Conservation (phyloP, 2,888 invertebrate genomes). For the Halictus ligatus region DNA sequence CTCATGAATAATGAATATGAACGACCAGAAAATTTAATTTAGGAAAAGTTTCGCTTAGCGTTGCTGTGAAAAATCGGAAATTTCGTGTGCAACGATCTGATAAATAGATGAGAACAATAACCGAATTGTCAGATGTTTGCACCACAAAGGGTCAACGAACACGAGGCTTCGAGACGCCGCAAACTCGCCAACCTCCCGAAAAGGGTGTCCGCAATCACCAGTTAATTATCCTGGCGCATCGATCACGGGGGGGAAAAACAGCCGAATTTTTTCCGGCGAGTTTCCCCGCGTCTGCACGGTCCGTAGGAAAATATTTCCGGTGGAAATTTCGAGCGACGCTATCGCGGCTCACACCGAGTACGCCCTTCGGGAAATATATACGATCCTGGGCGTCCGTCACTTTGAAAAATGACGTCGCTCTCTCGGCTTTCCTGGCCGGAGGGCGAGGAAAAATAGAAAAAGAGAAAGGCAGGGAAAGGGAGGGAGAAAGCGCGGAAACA, state of each 20-base stretch:
- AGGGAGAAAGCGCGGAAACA: constrained; percentile 58
- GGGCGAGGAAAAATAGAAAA: constrained; percentile 37
- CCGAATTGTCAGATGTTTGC: background rate
- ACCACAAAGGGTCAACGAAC: too few species aligned
- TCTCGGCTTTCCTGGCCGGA: constrained; percentile 55
- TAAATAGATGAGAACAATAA: too few species aligned
- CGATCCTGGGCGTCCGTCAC: constrained; percentile 70
- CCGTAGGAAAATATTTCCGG: constrained; percentile 11
- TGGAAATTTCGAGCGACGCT: constrained; percentile 25
- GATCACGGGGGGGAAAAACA: background rate
- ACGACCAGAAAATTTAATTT: too few species aligned
- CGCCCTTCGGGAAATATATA: constrained; percentile 28
- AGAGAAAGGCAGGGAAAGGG: background rate
- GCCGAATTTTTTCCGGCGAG: background rate
- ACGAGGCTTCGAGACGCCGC: too few species aligned
- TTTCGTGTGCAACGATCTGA: too few species aligned
- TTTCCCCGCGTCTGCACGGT: constrained; percentile 5
- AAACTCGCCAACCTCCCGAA: too few species aligned
- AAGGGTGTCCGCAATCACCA: background rate
- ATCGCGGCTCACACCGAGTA: constrained; percentile 17
- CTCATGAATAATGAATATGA: too few species aligned
- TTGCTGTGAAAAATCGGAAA: too few species aligned
- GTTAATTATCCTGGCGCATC: background rate
- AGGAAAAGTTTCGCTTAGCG: too few species aligned
- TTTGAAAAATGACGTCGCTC: constrained; percentile 77